Evolutionary conservation across 2,797 vertebrate species (phyloP), one percentile per base, ranked within the genome.

Genomic region (Diceros bicornis): DNA sequence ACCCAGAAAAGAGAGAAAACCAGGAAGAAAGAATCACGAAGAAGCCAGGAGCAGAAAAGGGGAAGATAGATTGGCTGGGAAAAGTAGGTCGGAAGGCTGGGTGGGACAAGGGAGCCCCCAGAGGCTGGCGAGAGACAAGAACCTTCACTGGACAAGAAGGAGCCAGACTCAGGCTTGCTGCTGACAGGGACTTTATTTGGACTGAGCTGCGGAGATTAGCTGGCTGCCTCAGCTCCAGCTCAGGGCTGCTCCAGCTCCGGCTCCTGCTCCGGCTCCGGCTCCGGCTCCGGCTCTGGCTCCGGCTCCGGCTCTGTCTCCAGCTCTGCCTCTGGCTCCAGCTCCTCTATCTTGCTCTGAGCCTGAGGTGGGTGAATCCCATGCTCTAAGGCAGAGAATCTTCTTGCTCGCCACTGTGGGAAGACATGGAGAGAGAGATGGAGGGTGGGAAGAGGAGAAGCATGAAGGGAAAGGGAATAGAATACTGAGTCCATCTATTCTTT

Each of bases 311-410:
- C 41, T 0, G 7, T 68, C 29, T 89, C 92, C 0, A 0, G 47
- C 50, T 94, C 87, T 4, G 18, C 50, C 11, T 97, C 96, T 47
- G 41, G 64, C 61, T 97, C 95, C 23, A 41, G 71, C 23, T 95
- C 96, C 61, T 37, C 97, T 55, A 9, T 64, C 66, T 98, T 98
- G 89, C 91, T 94, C 29, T 81, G 75, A 93, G 41, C 6, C 25
- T 78, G 93, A 55, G 96, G 72, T 69, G 74, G 92, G 52, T 85
- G 94, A 95, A 92, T 83, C 62, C 77, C 95, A 55, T 83, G 69
- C 81, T 98, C 98, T 74, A 98, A 93, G 69, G 97, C 98, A 68
- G 98, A 97, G 93, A 98, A 97, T 75, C 97, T 97, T 96, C 97
- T 96, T n/a, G 57, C 32, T 23, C 10, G 81, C 97, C 94, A 89